A percentile compares a stretch with the other conserved stretches of the same genome.
Conservation (phyloP, 2,888 invertebrate genomes). For the Aporophyla nigra region DNA sequence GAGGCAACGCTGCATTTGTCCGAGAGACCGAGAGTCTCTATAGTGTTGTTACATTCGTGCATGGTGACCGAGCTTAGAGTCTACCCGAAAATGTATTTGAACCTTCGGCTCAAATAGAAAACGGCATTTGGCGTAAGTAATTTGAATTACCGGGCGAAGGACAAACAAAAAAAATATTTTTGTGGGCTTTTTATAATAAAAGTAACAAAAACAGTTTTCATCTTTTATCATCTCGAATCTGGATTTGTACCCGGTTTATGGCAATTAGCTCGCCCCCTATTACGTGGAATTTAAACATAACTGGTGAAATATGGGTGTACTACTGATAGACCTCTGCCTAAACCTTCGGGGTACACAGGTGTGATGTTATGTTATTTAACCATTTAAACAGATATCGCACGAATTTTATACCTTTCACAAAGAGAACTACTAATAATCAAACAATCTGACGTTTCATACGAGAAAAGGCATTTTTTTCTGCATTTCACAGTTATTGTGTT, state of each 20-base stretch:
- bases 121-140: too few relatives aligned
- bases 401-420: background rate
- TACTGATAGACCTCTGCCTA: background rate
- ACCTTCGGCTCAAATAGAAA: background rate
- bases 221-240: background rate
- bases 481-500: background rate
- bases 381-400: background rate
- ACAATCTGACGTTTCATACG: background rate
- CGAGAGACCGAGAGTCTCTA: too few relatives aligned
- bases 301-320: background rate
- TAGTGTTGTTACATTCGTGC: slow-evolving; percentile 32
- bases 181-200: background rate
- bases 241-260: background rate
- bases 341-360: background rate
- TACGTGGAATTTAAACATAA: background rate
- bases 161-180: background rate
- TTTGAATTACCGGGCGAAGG: background rate
- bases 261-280: background rate
- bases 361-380: background rate
- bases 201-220: background rate
- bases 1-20: slow-evolving; percentile 5
- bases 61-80: slow-evolving; percentile 6
- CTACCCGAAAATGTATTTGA: background rate
- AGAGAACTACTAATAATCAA: background rate
- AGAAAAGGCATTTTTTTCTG: background rate